These are phyloP conservation scores for Anaspis maculata DNA, from an alignment of 2,888 invertebrate genomes.

Conservation along the genomic window DNA sequence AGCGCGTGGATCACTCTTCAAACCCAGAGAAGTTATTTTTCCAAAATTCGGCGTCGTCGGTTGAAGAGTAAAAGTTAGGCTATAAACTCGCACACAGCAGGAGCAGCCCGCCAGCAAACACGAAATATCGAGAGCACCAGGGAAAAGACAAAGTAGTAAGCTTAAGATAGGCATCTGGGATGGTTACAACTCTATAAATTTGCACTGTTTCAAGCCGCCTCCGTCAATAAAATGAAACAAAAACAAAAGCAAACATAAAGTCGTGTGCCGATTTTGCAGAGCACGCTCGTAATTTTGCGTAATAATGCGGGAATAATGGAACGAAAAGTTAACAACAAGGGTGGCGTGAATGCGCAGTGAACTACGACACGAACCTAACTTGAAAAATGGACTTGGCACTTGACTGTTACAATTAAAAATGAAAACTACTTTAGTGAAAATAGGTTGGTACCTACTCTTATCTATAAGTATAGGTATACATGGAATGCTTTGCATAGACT, in stretches of 20 bases:
- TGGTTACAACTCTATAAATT: slow-evolving; percentile 9
- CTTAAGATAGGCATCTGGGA: slow-evolving; percentile 7
- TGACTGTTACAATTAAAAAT: no score
- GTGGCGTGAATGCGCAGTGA: no score
- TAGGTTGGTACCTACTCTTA: no score
- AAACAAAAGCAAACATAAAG: slow-evolving; percentile 5
- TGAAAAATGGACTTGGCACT: no score
- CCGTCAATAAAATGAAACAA: slow-evolving; percentile 7
- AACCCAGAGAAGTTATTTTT: no score
- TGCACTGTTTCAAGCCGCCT: slow-evolving; percentile 6
- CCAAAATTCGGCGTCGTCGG: background rate
- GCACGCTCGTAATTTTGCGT: slow-evolving; percentile 6
- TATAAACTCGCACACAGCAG: background rate
- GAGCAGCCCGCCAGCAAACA: no score
- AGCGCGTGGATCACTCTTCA: background rate
- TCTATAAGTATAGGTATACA: no score
- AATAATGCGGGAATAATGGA: background rate
- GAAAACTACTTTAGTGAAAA: no score
- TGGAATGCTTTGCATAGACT: no score
- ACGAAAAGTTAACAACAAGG: no score
- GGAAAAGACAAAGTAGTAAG: slow-evolving; percentile 4
- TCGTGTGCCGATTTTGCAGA: slow-evolving; percentile 5
- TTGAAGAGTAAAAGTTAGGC: background rate
- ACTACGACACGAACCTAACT: no score
- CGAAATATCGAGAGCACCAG: background rate